Evolutionary conservation across 2,113 vertebrate species (phyloP).

Genomic region (Festucalex cinctus): DNA sequence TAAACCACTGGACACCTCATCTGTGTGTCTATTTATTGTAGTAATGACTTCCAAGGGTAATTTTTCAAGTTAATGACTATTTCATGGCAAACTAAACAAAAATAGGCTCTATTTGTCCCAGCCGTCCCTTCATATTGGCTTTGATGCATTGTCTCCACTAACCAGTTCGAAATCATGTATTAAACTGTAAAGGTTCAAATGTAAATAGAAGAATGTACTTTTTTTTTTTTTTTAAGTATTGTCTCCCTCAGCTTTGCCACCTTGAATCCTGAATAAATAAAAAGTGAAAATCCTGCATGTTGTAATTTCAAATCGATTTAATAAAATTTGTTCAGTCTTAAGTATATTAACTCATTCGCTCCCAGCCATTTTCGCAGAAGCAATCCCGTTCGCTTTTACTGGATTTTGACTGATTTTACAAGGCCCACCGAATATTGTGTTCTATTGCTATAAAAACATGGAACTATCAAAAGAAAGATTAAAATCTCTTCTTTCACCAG

Average conservation of each 20-base stretch:
- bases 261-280: constrained; percentile 7
- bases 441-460: too few relatives aligned
- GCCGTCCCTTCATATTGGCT: not conserved
- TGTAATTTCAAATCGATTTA: not conserved
- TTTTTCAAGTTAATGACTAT: not conserved
- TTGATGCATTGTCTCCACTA: not conserved
- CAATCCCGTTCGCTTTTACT: too few relatives aligned
- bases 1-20: not conserved
- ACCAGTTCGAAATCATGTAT: not conserved
- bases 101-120: not conserved
- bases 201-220: not conserved
- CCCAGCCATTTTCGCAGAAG: too few relatives aligned
- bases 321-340: not conserved
- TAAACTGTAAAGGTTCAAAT: constrained; percentile 21
- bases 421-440: too few relatives aligned
- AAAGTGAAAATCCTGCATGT: not conserved
- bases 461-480: too few relatives aligned
- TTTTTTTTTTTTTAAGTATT: not conserved
- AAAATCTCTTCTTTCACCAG: too few relatives aligned
- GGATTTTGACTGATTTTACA: too few relatives aligned
- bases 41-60: not conserved
- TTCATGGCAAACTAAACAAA: not conserved
- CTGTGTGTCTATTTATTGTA: not conserved
- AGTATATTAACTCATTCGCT: too few relatives aligned
- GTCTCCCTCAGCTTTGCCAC: not conserved